Evolutionary conservation across 2,113 vertebrate genomes (phyloP).

Genomic region (Mobula hypostoma): DNA sequence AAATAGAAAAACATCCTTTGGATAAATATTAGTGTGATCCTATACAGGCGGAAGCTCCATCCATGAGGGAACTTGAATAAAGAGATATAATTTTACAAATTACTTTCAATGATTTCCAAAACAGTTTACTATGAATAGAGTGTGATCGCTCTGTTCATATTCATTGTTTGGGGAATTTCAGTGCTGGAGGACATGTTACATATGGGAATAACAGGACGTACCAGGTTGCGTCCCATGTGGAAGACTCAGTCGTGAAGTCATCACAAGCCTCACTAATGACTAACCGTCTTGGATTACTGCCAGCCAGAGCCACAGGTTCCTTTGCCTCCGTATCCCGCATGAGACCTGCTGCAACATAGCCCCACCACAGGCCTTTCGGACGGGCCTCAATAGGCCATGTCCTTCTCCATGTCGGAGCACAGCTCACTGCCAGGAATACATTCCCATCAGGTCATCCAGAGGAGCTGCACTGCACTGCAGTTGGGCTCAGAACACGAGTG

Average conservation of each 20-base stretch:
- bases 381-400: neutral
- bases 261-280: neutral
- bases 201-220: too few species aligned
- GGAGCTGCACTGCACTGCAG: neutral
- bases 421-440: neutral
- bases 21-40: too few species aligned
- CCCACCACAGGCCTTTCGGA: neutral
- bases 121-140: too few species aligned
- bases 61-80: neutral
- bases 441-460: neutral
- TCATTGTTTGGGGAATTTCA: neutral
- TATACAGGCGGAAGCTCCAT: neutral
- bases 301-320: neutral
- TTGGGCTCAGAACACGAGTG: neutral
- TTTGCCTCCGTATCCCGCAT: neutral
- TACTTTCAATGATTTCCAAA: too few species aligned
- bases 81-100: too few species aligned
- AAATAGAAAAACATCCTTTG: too few species aligned
- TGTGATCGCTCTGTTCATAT: neutral
- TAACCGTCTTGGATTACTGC: neutral
- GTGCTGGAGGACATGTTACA: neutral
- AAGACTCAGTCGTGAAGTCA: neutral
- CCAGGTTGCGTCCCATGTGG: neutral
- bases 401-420: neutral
- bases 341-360: neutral